Conservation (phyloP, 2,113 vertebrate genomes). For the Phaethornis superciliosus region DNA sequence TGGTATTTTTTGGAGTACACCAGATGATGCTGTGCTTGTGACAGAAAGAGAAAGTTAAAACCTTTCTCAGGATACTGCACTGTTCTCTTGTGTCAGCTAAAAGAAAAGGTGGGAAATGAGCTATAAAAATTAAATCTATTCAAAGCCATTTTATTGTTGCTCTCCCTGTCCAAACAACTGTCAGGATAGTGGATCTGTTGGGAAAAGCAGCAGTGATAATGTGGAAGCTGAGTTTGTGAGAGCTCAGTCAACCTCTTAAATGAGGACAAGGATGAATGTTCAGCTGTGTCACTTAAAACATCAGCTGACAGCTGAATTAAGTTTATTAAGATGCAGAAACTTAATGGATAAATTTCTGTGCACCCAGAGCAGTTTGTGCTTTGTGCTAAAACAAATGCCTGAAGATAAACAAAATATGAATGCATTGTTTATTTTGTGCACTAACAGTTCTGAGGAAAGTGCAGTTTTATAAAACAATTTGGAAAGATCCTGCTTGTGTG, state of each 20-base stretch:
- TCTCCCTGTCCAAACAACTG: neutral
- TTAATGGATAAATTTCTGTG: neutral
- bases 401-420: neutral
- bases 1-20: neutral
- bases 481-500: neutral
- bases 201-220: neutral
- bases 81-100: fast-evolving
- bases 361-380: neutral
- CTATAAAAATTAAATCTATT: neutral
- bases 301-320: neutral
- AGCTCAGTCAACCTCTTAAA: neutral
- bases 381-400: neutral
- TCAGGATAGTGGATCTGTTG: neutral
- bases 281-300: neutral
- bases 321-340: neutral
- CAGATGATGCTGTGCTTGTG: fast-evolving
- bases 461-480: neutral
- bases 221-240: neutral
- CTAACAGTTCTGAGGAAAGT: neutral
- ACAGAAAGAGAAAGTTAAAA: neutral
- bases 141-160: neutral
- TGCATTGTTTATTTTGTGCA: neutral
- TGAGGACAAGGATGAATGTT: neutral
- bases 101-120: neutral
- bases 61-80: neutral